A percentile compares a stretch with the other conserved stretches of the same genome.
Evolutionary conservation across 2,888 invertebrate genomes (phyloP).

Genomic region (Macrophya alboannulata): DNA sequence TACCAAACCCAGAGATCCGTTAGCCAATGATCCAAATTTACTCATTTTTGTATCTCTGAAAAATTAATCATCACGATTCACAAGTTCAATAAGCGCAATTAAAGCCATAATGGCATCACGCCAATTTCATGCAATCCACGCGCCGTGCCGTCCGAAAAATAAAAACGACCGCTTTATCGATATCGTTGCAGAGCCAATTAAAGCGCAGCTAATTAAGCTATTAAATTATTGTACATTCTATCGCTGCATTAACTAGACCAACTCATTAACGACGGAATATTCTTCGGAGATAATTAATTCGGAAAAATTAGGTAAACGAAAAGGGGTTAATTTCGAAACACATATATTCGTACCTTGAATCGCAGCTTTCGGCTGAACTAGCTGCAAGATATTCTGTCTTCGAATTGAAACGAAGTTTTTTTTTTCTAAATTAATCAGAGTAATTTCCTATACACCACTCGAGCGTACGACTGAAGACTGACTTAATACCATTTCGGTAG

Average conservation of each 20-base stretch:
- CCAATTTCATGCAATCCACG: not conserved
- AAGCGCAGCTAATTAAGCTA: not conserved
- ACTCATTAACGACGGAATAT: not conserved
- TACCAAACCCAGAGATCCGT: conserved; percentile 66
- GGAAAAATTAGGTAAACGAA: no score
- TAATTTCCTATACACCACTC: not conserved
- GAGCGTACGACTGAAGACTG: not conserved
- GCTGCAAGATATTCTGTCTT: not conserved
- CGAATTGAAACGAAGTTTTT: not conserved
- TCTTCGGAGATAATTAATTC: not conserved
- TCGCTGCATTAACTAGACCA: not conserved
- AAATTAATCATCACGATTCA: not conserved
- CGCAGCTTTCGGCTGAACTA: not conserved
- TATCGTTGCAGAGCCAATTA: conserved; percentile 5
- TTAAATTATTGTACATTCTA: not conserved
- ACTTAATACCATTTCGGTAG: conserved; percentile 22
- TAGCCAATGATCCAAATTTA: conserved; percentile 67
- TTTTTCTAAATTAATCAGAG: not conserved
- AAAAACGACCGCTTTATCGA: not conserved
- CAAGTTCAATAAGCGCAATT: no score
- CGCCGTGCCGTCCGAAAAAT: not conserved
- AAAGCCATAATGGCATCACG: no score
- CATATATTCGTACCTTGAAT: not conserved
- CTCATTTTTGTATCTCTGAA: conserved; percentile 64
- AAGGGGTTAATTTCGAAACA: not conserved